Conservation (phyloP, 2,113 vertebrate species). For the Malaclemys terrapin region DNA sequence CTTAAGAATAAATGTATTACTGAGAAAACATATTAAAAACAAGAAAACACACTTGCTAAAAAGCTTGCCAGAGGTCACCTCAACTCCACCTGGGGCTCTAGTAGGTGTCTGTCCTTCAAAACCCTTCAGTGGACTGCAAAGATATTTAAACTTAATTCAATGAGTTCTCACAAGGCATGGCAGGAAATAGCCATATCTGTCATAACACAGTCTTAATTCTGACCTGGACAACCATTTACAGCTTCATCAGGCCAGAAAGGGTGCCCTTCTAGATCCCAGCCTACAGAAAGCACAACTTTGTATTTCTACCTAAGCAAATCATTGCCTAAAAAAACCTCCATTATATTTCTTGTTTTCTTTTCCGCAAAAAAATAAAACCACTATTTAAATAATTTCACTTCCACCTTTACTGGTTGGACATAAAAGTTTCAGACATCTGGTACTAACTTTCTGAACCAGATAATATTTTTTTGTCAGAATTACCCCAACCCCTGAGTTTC, state of each 20-base stretch:
- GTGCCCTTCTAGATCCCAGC: not conserved
- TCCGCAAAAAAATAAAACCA: not conserved
- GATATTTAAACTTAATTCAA: too few species aligned
- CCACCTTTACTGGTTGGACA: constrained; percentile 48
- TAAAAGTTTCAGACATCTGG: constrained; percentile 54
- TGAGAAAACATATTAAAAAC: not conserved
- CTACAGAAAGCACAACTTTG: not conserved
- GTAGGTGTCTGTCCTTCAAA: not conserved
- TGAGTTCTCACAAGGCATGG: too few species aligned
- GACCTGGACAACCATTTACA: not conserved
- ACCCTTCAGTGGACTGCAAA: too few species aligned
- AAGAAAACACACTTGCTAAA: not conserved
- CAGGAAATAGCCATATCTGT: not conserved
- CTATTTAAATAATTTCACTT: constrained; percentile 40
- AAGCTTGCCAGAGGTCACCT: not conserved
- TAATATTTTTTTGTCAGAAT: constrained; percentile 47
- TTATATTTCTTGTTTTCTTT: not conserved
- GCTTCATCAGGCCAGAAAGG: not conserved
- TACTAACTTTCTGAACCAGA: constrained; percentile 53
- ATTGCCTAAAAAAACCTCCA: not conserved
- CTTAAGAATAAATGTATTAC: not conserved
- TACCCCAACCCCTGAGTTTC: constrained; percentile 31
- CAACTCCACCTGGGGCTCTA: not conserved
- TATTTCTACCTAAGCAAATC: not conserved
- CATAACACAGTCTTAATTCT: not conserved